A percentile compares a stretch with the other conserved stretches of the same genome.
Evolutionary conservation across 2,797 vertebrate genomes (phyloP).

Genomic region (Tympanoctomys barrerae): DNA sequence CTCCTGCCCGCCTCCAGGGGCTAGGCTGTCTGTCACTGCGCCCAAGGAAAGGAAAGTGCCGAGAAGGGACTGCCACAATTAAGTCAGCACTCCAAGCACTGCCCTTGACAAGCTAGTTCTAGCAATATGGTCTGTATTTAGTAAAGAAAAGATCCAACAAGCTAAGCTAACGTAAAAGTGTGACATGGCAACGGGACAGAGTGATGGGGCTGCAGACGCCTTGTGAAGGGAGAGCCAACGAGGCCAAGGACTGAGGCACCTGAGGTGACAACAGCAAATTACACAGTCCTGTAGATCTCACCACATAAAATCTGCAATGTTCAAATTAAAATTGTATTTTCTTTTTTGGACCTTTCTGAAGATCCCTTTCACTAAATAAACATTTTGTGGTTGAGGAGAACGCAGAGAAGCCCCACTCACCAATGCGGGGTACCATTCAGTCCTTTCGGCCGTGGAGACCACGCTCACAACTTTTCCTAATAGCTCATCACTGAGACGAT

Average conservation of each 20-base stretch:
- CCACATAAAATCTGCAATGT: not conserved
- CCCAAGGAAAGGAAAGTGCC: not conserved
- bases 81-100: not conserved
- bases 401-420: slow-evolving; percentile 87
- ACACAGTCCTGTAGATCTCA: not conserved
- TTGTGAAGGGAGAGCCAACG: not conserved
- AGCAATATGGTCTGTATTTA: slow-evolving; percentile 23
- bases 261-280: not conserved
- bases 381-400: not conserved
- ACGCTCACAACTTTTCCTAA: slow-evolving; percentile 95
- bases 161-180: not conserved
- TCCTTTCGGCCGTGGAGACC: slow-evolving; percentile 87
- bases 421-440: slow-evolving; percentile 94
- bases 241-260: not conserved
- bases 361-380: not conserved
- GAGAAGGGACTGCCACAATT: not conserved
- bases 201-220: not conserved
- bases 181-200: not conserved
- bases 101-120: slow-evolving; percentile 21
- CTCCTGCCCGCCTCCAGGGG: not conserved
- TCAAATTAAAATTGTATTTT: not conserved
- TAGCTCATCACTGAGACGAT: slow-evolving; percentile 93
- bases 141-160: slow-evolving; percentile 52
- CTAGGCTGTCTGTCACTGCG: fast-evolving
- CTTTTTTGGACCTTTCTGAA: not conserved